Evolutionary conservation across 2,797 vertebrate genomes (phyloP), one percentile per base, ranked within the genome.

Genomic region (Gastrophryne carolinensis): DNA sequence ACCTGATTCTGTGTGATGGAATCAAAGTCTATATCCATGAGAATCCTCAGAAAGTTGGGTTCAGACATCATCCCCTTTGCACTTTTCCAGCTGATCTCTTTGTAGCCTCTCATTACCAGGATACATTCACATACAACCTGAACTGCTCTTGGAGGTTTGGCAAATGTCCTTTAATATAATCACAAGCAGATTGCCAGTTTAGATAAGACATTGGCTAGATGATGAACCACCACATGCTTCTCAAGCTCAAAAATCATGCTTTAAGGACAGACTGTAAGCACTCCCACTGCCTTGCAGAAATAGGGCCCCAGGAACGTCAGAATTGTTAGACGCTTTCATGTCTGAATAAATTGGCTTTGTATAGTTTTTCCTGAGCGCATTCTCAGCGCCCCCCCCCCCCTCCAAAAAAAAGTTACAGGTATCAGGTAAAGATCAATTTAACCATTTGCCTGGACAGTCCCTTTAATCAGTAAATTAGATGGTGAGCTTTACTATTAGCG

Each of bases 41-140:
- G 88, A 0, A 91, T 92, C 3, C 90, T 86, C 81, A 99, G 88
- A 87, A 99, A 99, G 80, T 94, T 97, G 0, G 93, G 86, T 82
- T 99, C 98, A 0, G 97, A 97, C 96, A 99, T 99, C 98, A 98
- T 98, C 19, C 90, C 94, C 72, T 94, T 99, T 81, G 96, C 97
- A 0, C 91, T 82, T 80, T 94, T 95, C 98, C 98, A 99, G 84
- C 79, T 97, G 76, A 98, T 89, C 75, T 99, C 98, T 71, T 93
- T 97, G 86, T 95, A 87, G n/a, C 94, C 93, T 21, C 95, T 94
- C 79, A 99, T 90, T 63, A 98, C 95, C 34, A 99, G 91, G 80
- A 99, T 95, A 72, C 98, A 98, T 79, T 99, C 96, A 13, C 97
- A 97, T 37, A 99, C 93, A 1, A 86, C 87, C 83, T 98, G 96